A percentile compares a stretch with the other conserved stretches of the same genome.
These are phyloP conservation scores for Notothenia rossii DNA, from an alignment of 2,113 vertebrate genomes.

Conservation along the genomic window DNA sequence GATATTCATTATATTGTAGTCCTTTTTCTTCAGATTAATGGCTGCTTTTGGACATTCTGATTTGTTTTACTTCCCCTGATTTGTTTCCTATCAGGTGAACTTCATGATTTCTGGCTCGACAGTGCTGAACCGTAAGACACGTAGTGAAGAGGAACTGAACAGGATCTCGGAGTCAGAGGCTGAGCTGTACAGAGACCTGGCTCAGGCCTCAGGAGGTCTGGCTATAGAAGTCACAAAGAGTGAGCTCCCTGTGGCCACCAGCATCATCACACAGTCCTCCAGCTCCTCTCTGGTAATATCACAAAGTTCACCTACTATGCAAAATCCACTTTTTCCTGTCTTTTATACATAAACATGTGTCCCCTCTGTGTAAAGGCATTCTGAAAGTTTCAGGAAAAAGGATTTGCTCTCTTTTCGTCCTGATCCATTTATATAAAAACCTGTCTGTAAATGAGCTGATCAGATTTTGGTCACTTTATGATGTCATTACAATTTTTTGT, in stretches of 20 bases:
- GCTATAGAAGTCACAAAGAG: constrained; percentile 61
- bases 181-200: constrained; percentile 73
- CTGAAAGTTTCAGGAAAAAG: too few relatives aligned
- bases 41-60: not conserved
- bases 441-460: too few relatives aligned
- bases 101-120: constrained; percentile 70
- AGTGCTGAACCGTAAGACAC: constrained; percentile 14
- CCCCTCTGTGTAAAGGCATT: too few relatives aligned
- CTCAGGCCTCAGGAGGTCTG: constrained; percentile 74
- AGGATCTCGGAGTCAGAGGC: constrained; percentile 6
- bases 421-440: too few relatives aligned
- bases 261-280: constrained; percentile 58
- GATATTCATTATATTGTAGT: not conserved
- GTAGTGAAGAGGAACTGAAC: not conserved
- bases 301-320: not conserved
- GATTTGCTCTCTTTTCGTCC: too few relatives aligned
- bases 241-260: constrained; percentile 46
- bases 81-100: constrained; percentile 64
- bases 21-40: not conserved
- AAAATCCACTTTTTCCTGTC: too few relatives aligned
- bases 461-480: too few relatives aligned
- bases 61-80: not conserved
- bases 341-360: too few relatives aligned
- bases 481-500: too few relatives aligned
- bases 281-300: constrained; percentile 63